Conservation (phyloP, 1,140 invertebrate genomes). For the Neodiprion lecontei region DNA sequence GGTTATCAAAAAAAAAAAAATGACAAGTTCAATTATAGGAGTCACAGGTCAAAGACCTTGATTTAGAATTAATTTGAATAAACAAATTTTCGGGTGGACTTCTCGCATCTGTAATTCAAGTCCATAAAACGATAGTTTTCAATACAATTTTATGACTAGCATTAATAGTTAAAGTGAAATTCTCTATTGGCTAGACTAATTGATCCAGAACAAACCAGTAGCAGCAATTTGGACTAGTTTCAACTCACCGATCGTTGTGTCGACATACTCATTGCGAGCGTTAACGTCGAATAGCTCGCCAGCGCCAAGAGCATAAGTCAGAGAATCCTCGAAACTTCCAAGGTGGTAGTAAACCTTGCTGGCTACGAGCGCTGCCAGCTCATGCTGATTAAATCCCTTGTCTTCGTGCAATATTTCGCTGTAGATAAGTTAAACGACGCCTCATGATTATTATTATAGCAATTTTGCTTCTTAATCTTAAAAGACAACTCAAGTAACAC, state of each 20-base stretch:
- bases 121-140: too few species aligned
- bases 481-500: conserved; percentile 8
- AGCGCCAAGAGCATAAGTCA: conserved; percentile 93
- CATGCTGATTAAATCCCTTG: conserved; percentile 83
- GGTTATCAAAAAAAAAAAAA: too few species aligned
- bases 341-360: conserved; percentile 99
- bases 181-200: not conserved
- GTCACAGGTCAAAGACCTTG: too few species aligned
- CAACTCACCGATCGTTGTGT: conserved; percentile 85
- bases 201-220: not conserved
- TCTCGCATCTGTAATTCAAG: too few species aligned
- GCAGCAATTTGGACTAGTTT: conserved; percentile 9
- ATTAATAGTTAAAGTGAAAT: not conserved
- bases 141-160: too few species aligned
- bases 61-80: too few species aligned
- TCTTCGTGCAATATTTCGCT: conserved; percentile 96
- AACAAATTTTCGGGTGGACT: too few species aligned
- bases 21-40: too few species aligned
- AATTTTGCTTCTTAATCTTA: not conserved
- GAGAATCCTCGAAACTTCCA: conserved; percentile 93
- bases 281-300: conserved; percentile 95
- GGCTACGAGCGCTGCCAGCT: conserved; percentile 94
- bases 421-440: conserved; percentile 32
- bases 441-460: not conserved
- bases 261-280: conserved; percentile 92